These are phyloP conservation scores for Aradus depressus DNA, from an alignment of 2,888 invertebrate genomes.

Conservation along the genomic window DNA sequence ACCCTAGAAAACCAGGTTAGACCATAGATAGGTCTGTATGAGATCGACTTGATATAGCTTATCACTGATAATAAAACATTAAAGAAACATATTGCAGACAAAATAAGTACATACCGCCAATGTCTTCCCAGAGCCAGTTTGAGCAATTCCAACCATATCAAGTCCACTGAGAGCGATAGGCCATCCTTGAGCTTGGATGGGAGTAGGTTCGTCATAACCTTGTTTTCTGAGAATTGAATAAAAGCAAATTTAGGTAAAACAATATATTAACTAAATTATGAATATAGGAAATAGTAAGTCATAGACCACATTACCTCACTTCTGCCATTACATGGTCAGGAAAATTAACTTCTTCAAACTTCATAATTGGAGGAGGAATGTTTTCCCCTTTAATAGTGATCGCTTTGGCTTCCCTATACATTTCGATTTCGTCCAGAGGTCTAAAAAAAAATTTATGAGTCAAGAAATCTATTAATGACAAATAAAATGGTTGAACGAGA, in stretches of 20 bases:
- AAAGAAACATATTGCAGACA: neutral
- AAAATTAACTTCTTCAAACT: conserved; percentile 82
- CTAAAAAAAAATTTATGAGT: conserved; percentile 37
- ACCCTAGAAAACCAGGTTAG: too few relatives aligned
- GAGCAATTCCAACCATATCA: conserved; percentile 92
- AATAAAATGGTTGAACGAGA: neutral
- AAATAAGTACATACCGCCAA: conserved; percentile 45
- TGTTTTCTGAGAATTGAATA: conserved; percentile 58
- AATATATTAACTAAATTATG: neutral
- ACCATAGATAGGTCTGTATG: too few relatives aligned
- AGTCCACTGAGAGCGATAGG: conserved; percentile 85
- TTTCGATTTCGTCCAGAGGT: conserved; percentile 53
- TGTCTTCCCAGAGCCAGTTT: conserved; percentile 87
- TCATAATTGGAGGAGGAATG: conserved; percentile 77
- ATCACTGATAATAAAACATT: neutral
- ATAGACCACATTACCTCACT: conserved; percentile 31
- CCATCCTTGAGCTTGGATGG: conserved; percentile 94
- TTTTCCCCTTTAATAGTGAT: conserved; percentile 78
- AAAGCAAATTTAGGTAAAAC: neutral
- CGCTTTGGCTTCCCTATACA: conserved; percentile 66
- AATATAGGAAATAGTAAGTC: neutral
- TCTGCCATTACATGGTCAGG: conserved; percentile 70
- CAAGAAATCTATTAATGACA: conserved; percentile 10
- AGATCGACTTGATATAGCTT: too few relatives aligned
- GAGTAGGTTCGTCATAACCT: conserved; percentile 79